Evolutionary conservation across 1,140 invertebrate genomes (phyloP), one percentile per base, ranked within the genome.

Genomic region (Drosophila parabipectinata): DNA sequence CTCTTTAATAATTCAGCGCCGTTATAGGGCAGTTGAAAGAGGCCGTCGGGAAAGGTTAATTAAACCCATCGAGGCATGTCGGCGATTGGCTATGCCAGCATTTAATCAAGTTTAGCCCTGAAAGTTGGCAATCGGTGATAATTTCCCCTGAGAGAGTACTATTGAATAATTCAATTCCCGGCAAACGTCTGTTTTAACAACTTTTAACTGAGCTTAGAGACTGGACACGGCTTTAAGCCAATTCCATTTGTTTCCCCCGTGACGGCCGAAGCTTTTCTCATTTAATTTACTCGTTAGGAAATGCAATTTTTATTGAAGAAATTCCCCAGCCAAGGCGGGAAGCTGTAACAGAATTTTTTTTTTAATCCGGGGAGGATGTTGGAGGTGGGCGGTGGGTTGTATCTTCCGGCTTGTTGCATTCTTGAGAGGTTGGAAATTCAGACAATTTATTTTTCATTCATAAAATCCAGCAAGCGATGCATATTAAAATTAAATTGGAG

Each of bases 221-320:
- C 26, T 34, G 37, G 44, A 57, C 64, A 60, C 47, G 45, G 32
- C 63, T 30, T 62, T 77, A 74, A 80, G 68, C 73, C 64, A 71
- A 66, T 84, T 84, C 79, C 32, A 45, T 26, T 41, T 4, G 63
- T 53, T 54, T 47, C 55, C 39, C 24, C 8, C 45, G 24, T 24
- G 37, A 26, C 45, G 32, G 30, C 4, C 4, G 6, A 68, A 50
- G 66, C 30, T 69, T 68, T 60, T 45, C 69, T 62, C 10, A 87
- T 82, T 87, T 68, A 75, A 78, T 85, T 85, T 75, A 68, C 55
- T 87, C 62, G 74, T 87, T 85, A 76, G 55, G 58, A 64, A 78
- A 81, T 85, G 77, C 73, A 75, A 72, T 81, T 81, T 85, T 62
- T 66, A 77, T 81, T 68, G 77, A 51, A 74, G 14, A 73, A 73